Base-by-base conservation (phyloP, 2,113 vertebrate genomes). In the Philantomba maxwellii region DNA sequence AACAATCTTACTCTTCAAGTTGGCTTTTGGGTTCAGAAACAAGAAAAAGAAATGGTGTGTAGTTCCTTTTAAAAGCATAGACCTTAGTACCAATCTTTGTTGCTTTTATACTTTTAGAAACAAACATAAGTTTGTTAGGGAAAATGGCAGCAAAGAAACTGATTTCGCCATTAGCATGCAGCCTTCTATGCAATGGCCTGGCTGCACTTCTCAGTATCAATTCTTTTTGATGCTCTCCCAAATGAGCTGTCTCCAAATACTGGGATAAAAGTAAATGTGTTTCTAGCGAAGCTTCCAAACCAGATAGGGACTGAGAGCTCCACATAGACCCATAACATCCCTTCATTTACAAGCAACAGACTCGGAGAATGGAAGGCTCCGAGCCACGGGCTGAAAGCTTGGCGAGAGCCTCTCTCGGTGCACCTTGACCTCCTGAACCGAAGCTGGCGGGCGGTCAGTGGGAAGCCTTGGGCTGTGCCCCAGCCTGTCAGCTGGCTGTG, bases 361-460 rank as follows among this genome's bases (percentile, higher is more conserved):
- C 90, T 19, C 33, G 4, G 87, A 62, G 64, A 77, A 77, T 0
- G 13, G n/a, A 81, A 96, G 55, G 55, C 17, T 84, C 28, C 10
- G 43, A 10, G 14, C 5, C n/a, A 13, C 45, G 1, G 36, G 87
- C 33, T 96, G 95, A 80, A 96, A 92, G 88, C 58, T 86, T 36
- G 94, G 93, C 53, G 15, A 97, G 21, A 62, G 85, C 25, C 82
- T 96, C 84, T 97, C 96, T 93, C 93, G n/a, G 1, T 85, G 57
- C 94, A 98, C 97, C 97, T 97, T 98, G 98, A 98, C 98, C 98
- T 97, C 87, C 96, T 98, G 98, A 99, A 98, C 98, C 98, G 81
- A 99, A 99, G 98, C 98, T 98, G 98, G 97, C 97, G 98, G 97
- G 83, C 97, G 96, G 92, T 98, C 98, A 97, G 90, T 95, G 98